phyloP scores from a whole-genome alignment of 2,888 invertebrate species.

The Meteorus cinctellus region DNA sequence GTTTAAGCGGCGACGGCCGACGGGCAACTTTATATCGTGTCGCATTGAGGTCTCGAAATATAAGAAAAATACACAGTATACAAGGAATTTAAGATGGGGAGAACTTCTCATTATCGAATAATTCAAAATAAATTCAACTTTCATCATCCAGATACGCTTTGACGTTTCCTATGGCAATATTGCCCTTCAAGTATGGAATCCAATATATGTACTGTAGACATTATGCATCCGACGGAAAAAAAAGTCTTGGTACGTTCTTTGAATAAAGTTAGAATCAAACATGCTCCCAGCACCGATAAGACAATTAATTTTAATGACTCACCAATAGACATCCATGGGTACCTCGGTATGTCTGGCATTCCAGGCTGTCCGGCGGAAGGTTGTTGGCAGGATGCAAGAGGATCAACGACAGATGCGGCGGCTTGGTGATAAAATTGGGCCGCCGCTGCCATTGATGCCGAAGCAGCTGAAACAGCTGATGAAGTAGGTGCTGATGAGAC shows the following conservation, averaged over 20 bases:
- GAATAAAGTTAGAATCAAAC: not conserved
- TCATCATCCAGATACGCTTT: too few species aligned
- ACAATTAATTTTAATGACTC: constrained; percentile 71
- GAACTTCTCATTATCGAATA: too few species aligned
- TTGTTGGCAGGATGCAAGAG: constrained; percentile 87
- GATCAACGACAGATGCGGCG: constrained; percentile 84
- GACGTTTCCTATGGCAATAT: too few species aligned
- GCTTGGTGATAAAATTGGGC: constrained; percentile 95
- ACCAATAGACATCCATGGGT: constrained; percentile 98
- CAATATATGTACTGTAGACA: not conserved
- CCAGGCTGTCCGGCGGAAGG: constrained; percentile 85
- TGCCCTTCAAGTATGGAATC: too few species aligned
- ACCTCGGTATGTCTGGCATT: constrained; percentile 92
- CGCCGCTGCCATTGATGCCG: constrained; percentile 80
- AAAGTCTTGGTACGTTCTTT: not conserved
- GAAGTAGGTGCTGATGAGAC: constrained; percentile 76
- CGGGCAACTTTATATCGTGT: not conserved
- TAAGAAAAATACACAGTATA: too few species aligned
- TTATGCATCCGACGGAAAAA: not conserved
- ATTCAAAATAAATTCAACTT: too few species aligned
- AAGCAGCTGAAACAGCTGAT: constrained; percentile 81
- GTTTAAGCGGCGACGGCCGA: constrained; percentile 15
- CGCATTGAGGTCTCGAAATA: too few species aligned
- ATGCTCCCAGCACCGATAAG: not conserved
- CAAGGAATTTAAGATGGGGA: too few species aligned